Base-by-base conservation (phyloP, 1,140 invertebrate species). In the Euschistus heros region DNA sequence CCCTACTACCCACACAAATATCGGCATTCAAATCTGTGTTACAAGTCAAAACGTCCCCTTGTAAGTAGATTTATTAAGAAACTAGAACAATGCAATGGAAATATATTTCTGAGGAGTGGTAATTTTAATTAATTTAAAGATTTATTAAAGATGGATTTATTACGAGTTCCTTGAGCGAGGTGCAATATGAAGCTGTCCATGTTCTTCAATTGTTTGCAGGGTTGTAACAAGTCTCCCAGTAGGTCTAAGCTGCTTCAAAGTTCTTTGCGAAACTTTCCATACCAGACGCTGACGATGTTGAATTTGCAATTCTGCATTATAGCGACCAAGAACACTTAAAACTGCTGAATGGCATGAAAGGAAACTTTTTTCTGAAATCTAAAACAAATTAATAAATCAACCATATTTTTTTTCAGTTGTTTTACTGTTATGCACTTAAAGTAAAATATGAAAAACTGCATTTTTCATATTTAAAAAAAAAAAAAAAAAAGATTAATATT, bases 151-250 rank as follows among this genome's bases (percentile, higher is more conserved):
- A 18, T 13, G n/a, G n/a, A n/a, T 50, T 2, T 13, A 50, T 57
- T 57, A 57, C 54, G 54, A 30, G 26, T 61, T 44, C 7, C 22
- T 61, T 2, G 59, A 44, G 14, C 37, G 50, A n/a, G 62, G 66
- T 7, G 15, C 15, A 27, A 63, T 44, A 5, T 55, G 66, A 0
- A 63, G 44, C 57, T 69, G 67, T 2, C 67, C 65, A 52, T 85
- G 81, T 73, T 89, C 86, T 72, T 84, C 82, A 71, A 89, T 89
- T 69, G 83, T 87, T 57, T 86, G 85, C 70, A 89, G 76, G 55
- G 84, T 80, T 8, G 84, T 83, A 26, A 80, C 85, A 62, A 88
- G 81, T 68, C 83, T 84, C 72, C 87, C 85, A 62, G 86, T 89
- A 2, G 87, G 86, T 62, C 86, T 81, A 66, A 87, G 76, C 67